Base-by-base conservation (phyloP, 2,888 invertebrate genomes). In the Lasioglossum morio region DNA sequence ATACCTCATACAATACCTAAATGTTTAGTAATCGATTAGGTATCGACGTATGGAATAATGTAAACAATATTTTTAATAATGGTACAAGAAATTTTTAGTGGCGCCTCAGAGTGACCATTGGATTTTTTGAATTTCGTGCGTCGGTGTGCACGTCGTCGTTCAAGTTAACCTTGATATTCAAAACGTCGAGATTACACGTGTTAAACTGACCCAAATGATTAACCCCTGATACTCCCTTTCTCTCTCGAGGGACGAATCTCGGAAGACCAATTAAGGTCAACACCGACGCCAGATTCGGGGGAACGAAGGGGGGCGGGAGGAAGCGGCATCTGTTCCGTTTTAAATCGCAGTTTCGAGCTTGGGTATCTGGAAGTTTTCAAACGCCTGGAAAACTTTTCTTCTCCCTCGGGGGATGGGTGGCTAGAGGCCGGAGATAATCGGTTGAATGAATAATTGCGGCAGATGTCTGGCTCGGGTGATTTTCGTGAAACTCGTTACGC, bases 401-500 rank as follows among this genome's bases (percentile, higher is more conserved):
- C 14, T 43, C 5, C 40, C 37, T 12, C n/a, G 70, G 2, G 43
- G 46, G 16, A 2, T 40, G 40, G 46, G 8, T 2, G 43, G 27
- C 27, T 10, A 19, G 43, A n/a, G 23, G 30, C 63, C 30, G 19
- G 5, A 63, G 72, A 66, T 73, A 80, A 82, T 87, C 84, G 81
- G 77, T 81, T 72, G 84, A 87, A 89, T 88, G 83, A 87, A 88
- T 89, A 83, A 89, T 87, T 76, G 75, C 60, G 77, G 72, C 85
- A 80, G 82, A 70, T 80, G 82, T 75, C 79, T 70, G 73, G 57
- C 78, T 12, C 37, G 34, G 70, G 8, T 63, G 77, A 86, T 82
- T 82, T 80, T 81, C 87, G 34, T 76, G 79, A 84, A 85, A 80
- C 84, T 88, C 86, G 69, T 87, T 87, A 75, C 63, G 69, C 37